These are phyloP conservation scores for Lindbergichthys nudifrons DNA, from an alignment of 2,797 vertebrate genomes.

Conservation along the genomic window DNA sequence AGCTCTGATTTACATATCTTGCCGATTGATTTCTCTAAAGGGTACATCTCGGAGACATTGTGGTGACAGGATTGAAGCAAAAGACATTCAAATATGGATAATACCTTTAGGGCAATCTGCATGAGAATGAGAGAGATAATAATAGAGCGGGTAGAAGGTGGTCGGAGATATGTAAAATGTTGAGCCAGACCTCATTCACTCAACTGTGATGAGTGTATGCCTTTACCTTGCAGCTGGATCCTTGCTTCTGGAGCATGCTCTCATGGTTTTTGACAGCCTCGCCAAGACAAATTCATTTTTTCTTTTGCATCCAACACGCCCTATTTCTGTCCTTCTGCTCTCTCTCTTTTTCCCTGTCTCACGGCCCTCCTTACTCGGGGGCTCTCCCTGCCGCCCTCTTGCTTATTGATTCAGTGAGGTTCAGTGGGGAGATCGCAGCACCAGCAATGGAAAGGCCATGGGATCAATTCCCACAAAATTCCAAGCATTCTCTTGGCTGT, in stretches of 20 bases:
- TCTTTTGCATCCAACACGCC: slow-evolving; percentile 41
- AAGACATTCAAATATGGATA: slow-evolving; percentile 66
- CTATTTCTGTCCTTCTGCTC: slow-evolving; percentile 46
- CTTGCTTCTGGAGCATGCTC: slow-evolving; percentile 34
- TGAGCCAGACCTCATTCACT: slow-evolving; percentile 53
- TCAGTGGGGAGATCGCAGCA: slow-evolving; percentile 63
- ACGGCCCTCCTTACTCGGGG: slow-evolving; percentile 31
- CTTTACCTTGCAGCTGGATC: slow-evolving; percentile 54
- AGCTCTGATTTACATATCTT: slow-evolving; percentile 49
- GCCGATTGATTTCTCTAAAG: slow-evolving; percentile 43
- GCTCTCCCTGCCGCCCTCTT: slow-evolving; percentile 34
- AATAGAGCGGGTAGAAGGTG: slow-evolving; percentile 63
- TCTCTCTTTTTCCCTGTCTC: slow-evolving; percentile 17
- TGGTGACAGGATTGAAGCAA: slow-evolving; percentile 50
- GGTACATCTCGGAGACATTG: slow-evolving; percentile 56
- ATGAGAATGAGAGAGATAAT: slow-evolving; percentile 71
- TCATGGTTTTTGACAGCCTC: slow-evolving; percentile 58
- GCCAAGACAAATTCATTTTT: slow-evolving; percentile 43
- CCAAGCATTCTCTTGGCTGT: slow-evolving; percentile 63
- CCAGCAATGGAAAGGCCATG: slow-evolving; percentile 64
- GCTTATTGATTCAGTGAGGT: slow-evolving; percentile 71
- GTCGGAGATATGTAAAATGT: slow-evolving; percentile 59
- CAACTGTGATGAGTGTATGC: slow-evolving; percentile 57
- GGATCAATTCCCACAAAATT: slow-evolving; percentile 76
- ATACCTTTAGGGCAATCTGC: slow-evolving; percentile 71